A percentile compares a stretch with the other conserved stretches of the same genome.
phyloP scores from a whole-genome alignment of 2,113 vertebrate genomes.

The Porphyrio hochstetteri region DNA sequence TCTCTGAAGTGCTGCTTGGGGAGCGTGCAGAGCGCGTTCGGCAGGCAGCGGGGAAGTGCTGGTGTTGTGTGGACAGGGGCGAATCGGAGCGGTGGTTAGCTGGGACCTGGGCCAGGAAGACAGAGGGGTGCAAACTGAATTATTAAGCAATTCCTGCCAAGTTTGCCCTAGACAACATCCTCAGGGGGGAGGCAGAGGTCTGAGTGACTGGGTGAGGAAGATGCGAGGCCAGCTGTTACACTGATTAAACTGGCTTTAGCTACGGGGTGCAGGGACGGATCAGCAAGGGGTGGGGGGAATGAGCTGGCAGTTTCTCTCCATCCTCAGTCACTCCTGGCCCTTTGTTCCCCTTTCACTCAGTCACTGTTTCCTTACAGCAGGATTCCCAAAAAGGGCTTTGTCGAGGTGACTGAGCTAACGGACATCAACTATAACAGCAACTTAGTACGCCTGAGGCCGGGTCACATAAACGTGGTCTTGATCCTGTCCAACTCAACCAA shows the following conservation, averaged over 20 bases:
- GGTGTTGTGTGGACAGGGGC: rapidly evolving
- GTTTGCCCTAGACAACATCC: not conserved
- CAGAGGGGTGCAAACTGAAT: not conserved
- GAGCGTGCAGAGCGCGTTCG: not conserved
- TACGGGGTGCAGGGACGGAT: not conserved
- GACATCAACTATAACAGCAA: constrained; percentile 96
- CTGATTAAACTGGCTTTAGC: not conserved
- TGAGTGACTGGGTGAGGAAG: not conserved
- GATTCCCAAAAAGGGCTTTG: constrained; percentile 91
- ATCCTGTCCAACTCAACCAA: constrained; percentile 92
- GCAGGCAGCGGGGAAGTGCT: not conserved
- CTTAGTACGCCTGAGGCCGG: constrained; percentile 90
- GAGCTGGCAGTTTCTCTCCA: rapidly evolving
- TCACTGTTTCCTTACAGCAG: constrained; percentile 65
- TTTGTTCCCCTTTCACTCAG: not conserved
- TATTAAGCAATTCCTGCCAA: not conserved
- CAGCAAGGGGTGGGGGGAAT: not conserved
- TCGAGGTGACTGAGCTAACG: constrained; percentile 95
- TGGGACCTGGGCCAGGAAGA: not conserved
- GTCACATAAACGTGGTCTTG: constrained; percentile 96
- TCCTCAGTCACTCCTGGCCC: rapidly evolving
- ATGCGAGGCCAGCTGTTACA: not conserved
- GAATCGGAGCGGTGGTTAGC: not conserved
- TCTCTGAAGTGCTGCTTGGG: rapidly evolving
- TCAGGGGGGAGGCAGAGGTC: not conserved